Base-by-base conservation (phyloP, 2,888 invertebrate species). In the Coleophora flavipennella region DNA sequence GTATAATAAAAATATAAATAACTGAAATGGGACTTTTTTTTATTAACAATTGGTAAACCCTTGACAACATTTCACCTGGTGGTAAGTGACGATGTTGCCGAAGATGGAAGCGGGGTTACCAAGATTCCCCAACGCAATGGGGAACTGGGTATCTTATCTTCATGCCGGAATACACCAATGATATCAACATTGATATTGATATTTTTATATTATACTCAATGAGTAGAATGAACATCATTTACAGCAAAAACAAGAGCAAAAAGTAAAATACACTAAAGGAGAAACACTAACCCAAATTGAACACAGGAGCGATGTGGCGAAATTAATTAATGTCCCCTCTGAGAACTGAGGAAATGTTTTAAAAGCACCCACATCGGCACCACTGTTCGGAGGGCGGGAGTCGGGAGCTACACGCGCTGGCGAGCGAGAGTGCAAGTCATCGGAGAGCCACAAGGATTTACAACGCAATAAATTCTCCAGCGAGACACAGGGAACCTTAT, bases 291-390 rank as follows among this genome's bases (percentile, higher is more conserved):
- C 62, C 63, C 52, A 62, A 67, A 73, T 63, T 63, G 67, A 70
- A 66, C 65, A 63, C 64, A 67, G 62, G 58, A 64, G 61, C 62
- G 62, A 62, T 59, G 65, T 60, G 66, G 65, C 56, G 59, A 75
- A 80, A 81, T 79, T 81, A 81, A 81, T 83, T 78, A 81, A 73
- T 71, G 72, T 69, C 64, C 65, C 59, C 67, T 61, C 57, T 58
- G 62, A 59, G 58, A 51, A 59, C 54, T 45, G 45, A 60, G 62
- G 66, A 61, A 73, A 72, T 63, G 63, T 69, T 74, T 74, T 69
- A 73, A 76, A 73, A 65, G 63, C 62, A 57, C 31, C 37, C 27
- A 20, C 6, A 20, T 4, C 6, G 20, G 20, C 20, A 20, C 20
- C 20, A 20, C 20, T 20, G 20, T 20, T 20, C 6, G 20, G 20